A percentile compares a stretch with the other conserved stretches of the same genome.
Conservation (phyloP, 2,113 vertebrate species). For the Cheilinus undulatus region DNA sequence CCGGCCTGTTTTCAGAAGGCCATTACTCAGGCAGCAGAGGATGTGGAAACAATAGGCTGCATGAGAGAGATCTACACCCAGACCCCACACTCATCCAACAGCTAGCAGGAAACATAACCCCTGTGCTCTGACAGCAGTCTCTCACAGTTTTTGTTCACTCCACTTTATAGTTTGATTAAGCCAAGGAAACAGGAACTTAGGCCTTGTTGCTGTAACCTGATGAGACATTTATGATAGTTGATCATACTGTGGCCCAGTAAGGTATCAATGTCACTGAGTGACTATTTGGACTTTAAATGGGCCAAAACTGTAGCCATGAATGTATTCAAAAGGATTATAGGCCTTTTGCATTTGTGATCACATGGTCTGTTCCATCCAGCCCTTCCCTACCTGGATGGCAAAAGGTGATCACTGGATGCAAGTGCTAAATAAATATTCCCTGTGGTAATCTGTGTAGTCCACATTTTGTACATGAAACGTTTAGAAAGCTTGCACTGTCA, state of each 20-base stretch:
- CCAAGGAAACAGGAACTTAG: constrained; percentile 49
- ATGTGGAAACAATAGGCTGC: constrained; percentile 81
- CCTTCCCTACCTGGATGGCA: too few relatives aligned
- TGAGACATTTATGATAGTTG: constrained; percentile 55
- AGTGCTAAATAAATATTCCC: too few relatives aligned
- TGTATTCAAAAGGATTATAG: too few relatives aligned
- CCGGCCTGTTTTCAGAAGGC: constrained; percentile 79
- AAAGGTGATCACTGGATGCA: too few relatives aligned
- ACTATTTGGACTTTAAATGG: constrained; percentile 18
- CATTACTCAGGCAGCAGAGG: constrained; percentile 82
- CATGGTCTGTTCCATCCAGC: too few relatives aligned
- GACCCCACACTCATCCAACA: constrained; percentile 73
- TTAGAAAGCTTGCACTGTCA: too few relatives aligned
- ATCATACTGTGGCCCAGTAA: constrained; percentile 43
- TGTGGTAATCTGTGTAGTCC: too few relatives aligned
- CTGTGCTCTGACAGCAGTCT: constrained; percentile 66
- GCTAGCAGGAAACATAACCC: constrained; percentile 78
- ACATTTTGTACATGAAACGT: too few relatives aligned
- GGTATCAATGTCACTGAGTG: constrained; percentile 12
- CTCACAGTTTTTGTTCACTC: constrained; percentile 75
- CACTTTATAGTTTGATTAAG: constrained; percentile 68
- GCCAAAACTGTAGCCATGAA: too few relatives aligned
- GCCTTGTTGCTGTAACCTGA: constrained; percentile 20
- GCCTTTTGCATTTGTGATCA: too few relatives aligned
- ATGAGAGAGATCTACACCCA: constrained; percentile 81